Conservation (phyloP, 2,888 invertebrate species). For the Coelinius sp. region DNA sequence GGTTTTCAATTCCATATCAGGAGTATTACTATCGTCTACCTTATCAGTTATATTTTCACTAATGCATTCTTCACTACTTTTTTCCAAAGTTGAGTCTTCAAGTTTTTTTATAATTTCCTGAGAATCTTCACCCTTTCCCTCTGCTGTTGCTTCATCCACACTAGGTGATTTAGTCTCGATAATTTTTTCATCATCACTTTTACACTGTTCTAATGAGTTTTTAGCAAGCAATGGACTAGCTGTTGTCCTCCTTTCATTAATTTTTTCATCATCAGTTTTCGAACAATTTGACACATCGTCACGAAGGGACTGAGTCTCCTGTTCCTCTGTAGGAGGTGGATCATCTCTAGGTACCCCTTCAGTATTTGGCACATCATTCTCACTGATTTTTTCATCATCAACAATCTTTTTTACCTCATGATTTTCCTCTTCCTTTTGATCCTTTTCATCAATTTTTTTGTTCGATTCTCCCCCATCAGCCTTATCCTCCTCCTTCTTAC, state of each 20-base stretch:
- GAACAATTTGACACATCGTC: conserved; percentile 51
- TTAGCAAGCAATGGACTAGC: neutral
- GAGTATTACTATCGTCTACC: conserved; percentile 25
- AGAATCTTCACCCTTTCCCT: conserved; percentile 32
- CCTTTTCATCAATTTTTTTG: neutral
- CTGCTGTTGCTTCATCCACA: no score
- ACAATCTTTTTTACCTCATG: neutral
- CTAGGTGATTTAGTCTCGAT: conserved; percentile 50
- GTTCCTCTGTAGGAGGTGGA: conserved; percentile 32
- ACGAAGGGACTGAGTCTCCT: neutral
- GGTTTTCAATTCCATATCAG: conserved; percentile 35
- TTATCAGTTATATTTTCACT: conserved; percentile 10
- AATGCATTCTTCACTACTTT: neutral
- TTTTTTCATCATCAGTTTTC: conserved; percentile 62
- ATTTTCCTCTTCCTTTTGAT: neutral
- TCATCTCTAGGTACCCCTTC: conserved; percentile 15
- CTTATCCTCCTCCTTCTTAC: neutral
- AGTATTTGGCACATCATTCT: conserved; percentile 11
- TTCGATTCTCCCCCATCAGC: neutral
- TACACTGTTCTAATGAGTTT: conserved; percentile 47
- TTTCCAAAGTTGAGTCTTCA: conserved; percentile 20
- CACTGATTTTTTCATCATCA: conserved; percentile 11
- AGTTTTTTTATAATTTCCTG: conserved; percentile 35
- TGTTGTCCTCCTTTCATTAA: conserved; percentile 52
- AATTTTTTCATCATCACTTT: conserved; percentile 57